Evolutionary conservation across 2,113 vertebrate genomes (phyloP).

Genomic region (Etheostoma cragini): DNA sequence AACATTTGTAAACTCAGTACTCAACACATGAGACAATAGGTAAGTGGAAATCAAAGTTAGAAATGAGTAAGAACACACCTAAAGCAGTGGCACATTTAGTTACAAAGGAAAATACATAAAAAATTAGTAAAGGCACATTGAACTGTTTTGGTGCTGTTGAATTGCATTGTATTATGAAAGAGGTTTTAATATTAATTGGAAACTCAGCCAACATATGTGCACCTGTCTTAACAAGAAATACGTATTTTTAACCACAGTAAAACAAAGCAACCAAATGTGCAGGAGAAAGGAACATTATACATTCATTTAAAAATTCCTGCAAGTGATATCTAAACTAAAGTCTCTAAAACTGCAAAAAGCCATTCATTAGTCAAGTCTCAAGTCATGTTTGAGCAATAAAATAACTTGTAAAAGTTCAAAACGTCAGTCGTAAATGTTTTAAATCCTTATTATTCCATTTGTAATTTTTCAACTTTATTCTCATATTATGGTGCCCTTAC

Average conservation of each 20-base stretch:
- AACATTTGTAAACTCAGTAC: neutral
- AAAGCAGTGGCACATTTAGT: neutral
- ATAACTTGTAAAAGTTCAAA: neutral
- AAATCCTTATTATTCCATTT: neutral
- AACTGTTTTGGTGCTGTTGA: neutral
- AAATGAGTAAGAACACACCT: neutral
- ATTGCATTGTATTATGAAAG: constrained; percentile 5
- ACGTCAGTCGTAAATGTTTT: neutral
- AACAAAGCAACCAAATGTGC: neutral
- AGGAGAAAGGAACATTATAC: neutral
- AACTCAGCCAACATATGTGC: neutral
- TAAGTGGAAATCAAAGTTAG: neutral
- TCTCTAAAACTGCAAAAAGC: neutral
- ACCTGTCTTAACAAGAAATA: neutral
- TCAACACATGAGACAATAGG: neutral
- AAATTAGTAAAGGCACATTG: neutral
- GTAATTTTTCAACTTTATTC: neutral
- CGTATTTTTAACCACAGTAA: neutral
- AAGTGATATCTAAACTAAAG: neutral
- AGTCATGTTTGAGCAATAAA: neutral
- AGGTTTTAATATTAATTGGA: neutral
- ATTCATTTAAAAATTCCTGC: neutral
- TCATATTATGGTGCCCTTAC: neutral
- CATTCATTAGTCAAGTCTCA: neutral
- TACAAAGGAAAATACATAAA: neutral